Conservation (phyloP, 2,797 vertebrate genomes). For the Pyrocephalus nanus region DNA sequence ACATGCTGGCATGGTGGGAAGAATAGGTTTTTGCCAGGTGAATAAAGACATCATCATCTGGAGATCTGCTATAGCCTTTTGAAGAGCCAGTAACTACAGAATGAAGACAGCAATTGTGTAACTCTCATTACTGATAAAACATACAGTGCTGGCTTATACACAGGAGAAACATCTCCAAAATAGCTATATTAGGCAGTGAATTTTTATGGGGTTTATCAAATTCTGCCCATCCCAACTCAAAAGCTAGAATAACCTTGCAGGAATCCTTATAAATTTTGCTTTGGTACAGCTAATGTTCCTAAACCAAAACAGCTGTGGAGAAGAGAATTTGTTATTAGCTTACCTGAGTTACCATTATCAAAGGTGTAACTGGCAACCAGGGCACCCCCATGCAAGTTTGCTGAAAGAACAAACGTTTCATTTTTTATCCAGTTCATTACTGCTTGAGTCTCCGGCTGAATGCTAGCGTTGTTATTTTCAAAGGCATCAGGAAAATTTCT, state of each 20-base stretch:
- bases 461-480: constrained; percentile 6
- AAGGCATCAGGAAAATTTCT: constrained; percentile 93
- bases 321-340: not conserved
- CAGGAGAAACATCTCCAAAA: not conserved
- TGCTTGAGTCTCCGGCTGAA: constrained; percentile 88
- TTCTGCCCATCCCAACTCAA: not conserved
- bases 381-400: constrained; percentile 93
- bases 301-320: not conserved
- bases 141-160: not conserved
- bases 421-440: constrained; percentile 88
- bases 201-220: not conserved
- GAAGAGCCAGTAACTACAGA: constrained; percentile 62
- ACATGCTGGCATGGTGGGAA: constrained; percentile 83
- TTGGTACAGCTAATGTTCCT: not conserved
- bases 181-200: not conserved
- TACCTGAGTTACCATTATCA: constrained; percentile 88
- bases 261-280: not conserved
- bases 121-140: not conserved
- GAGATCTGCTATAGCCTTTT: constrained; percentile 75
- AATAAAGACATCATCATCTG: constrained; percentile 90
- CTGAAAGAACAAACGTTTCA: constrained; percentile 91
- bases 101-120: not conserved
- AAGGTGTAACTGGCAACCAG: constrained; percentile 94
- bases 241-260: not conserved
- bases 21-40: constrained; percentile 89